phyloP scores from a whole-genome alignment of 30 jellyfish, hydroid and myxozoan species.

The Aurelia sp. region DNA sequence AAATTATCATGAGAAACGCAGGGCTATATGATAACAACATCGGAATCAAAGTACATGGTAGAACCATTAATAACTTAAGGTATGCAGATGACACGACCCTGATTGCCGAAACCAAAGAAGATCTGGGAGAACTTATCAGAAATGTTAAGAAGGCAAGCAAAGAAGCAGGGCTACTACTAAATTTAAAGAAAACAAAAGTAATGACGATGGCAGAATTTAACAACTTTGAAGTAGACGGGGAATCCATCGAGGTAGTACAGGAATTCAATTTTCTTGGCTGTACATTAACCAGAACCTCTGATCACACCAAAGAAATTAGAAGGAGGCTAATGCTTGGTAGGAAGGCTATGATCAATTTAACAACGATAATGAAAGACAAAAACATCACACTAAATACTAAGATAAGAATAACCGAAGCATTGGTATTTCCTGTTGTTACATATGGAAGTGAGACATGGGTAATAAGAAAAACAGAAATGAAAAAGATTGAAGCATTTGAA shows the following conservation, averaged over 20 bases:
- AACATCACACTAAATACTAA: not conserved
- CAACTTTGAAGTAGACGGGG: conserved; percentile 18
- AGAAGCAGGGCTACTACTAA: conserved; percentile 41
- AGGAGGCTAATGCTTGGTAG: conserved; percentile 2
- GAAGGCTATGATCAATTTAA: not conserved
- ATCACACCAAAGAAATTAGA: not conserved
- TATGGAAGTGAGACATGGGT: too few species aligned
- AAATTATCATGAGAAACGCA: conserved; percentile 6
- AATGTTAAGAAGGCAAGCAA: conserved; percentile 15
- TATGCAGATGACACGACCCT: too few species aligned
- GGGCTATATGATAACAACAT: too few species aligned
- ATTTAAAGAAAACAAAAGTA: conserved; percentile 16
- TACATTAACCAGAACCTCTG: conserved; percentile 2
- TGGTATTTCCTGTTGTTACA: too few species aligned
- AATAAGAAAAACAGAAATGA: too few species aligned
- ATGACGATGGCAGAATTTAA: conserved; percentile 17
- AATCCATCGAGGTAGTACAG: conserved; percentile 21
- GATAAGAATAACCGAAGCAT: not conserved
- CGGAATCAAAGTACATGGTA: too few species aligned
- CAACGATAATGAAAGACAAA: not conserved
- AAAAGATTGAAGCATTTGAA: too few species aligned
- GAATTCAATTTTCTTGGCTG: conserved; percentile 33
- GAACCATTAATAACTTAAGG: too few species aligned
- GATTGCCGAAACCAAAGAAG: too few species aligned
- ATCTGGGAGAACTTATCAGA: not conserved